Evolutionary conservation across 2,888 invertebrate genomes (phyloP), one percentile per base, ranked within the genome.

Genomic region (Anoplius nigerrimus): DNA sequence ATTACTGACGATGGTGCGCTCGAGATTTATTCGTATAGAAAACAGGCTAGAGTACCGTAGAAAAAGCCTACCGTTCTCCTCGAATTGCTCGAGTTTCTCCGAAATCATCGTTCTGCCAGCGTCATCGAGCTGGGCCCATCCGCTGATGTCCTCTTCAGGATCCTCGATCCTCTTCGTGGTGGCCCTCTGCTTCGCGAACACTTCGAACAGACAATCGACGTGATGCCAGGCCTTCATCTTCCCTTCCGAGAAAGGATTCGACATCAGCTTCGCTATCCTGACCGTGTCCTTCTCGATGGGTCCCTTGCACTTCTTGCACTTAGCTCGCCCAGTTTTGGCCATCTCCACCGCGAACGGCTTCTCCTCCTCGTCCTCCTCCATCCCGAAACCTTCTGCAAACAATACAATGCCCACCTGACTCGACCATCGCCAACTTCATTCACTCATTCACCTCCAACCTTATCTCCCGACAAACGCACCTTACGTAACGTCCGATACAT

Each of bases 201-300:
- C 91, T 84, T 96, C 94, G 90, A 96, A 94, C 4, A 97, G 89
- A 82, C 97, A 97, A 66, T 92, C 90, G 0, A 95, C 89, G 84
- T 97, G 97, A 86, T 94, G 92, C 95, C 96, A 97, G 76, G 92
- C 92, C 87, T 96, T 97, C 95, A 97, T 95, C 80, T 93, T 93
- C 0, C 92, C 92, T 11, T 91, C 91, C 15, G 91, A 92, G 84
- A 95, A 97, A 0, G 95, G 95, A 88, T 95, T 97, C 0, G 93
- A 89, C 3, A 93, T 92, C 18, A 95, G 75, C 87, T 96, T 97
- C 0, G 95, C 97, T 54, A 97, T 89, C 66, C 97, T 91, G 53
- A 96, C 83, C 68, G 92, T 91, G 21, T 93, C 95, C 83, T 93
- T 92, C 0, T 92, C 92, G 82, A 96, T 94, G 82, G 94, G 94